Evolutionary conservation across 1,140 invertebrate species (phyloP).

Genomic region (Musca vetustissima): DNA sequence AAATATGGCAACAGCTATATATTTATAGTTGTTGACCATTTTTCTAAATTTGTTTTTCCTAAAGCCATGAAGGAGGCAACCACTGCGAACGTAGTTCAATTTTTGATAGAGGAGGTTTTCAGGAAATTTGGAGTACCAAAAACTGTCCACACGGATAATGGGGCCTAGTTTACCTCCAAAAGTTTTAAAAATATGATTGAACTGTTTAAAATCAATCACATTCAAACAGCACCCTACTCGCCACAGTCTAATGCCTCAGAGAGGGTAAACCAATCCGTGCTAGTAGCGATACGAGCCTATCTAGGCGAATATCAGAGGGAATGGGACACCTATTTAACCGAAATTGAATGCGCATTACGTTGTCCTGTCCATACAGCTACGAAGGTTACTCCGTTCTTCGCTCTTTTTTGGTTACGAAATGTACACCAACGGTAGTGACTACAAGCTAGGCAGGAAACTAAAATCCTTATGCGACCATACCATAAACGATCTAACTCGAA

Average conservation of each 20-base stretch:
- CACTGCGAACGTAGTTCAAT: neutral
- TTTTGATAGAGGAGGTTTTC: conserved; percentile 14
- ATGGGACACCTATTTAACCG: conserved; percentile 6
- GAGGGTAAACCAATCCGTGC: neutral
- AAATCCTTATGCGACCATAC: neutral
- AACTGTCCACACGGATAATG: neutral
- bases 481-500: neutral
- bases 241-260: neutral
- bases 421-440: neutral
- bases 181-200: neutral
- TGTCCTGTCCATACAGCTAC: neutral
- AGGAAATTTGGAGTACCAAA: conserved; percentile 1
- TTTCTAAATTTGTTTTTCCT: conserved; percentile 16
- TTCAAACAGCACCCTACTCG: neutral
- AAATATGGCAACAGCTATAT: conserved; percentile 24
- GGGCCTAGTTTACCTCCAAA: neutral
- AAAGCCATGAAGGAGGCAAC: conserved; percentile 21
- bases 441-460: neutral
- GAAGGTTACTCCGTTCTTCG: neutral
- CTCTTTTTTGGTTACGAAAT: neutral
- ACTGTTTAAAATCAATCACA: neutral
- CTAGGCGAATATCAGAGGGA: neutral
- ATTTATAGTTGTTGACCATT: conserved; percentile 26
- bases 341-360: conserved; percentile 6
- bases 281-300: neutral